Conservation (phyloP, 2,797 vertebrate genomes). For the Hyperoplus lanceolatus region DNA sequence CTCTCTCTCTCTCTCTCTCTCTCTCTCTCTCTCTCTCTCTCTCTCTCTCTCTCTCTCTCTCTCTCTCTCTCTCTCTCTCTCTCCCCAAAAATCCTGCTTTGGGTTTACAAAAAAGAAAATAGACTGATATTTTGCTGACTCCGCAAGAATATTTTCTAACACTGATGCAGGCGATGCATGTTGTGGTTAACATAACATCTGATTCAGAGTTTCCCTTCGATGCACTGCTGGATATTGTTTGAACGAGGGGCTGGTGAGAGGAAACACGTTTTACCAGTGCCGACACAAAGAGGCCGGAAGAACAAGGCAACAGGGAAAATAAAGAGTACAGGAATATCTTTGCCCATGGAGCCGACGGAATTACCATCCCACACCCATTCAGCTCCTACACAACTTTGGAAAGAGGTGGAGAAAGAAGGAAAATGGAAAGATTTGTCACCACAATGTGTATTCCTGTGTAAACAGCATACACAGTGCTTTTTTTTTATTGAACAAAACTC, state of each 20-base stretch:
- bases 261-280: conserved; percentile 55
- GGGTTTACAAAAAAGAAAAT: conserved; percentile 54
- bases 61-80: no score
- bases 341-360: conserved; percentile 32
- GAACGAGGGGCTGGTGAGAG: conserved; percentile 57
- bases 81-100: conserved; percentile 72
- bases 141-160: conserved; percentile 88
- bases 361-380: conserved; percentile 48
- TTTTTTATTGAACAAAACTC: conserved; percentile 45
- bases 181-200: conserved; percentile 81
- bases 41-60: no score
- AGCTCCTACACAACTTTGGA: conserved; percentile 44
- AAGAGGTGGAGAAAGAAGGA: conserved; percentile 49
- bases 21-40: no score
- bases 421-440: conserved; percentile 52
- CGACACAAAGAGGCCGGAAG: conserved; percentile 63
- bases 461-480: conserved; percentile 37
- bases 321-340: conserved; percentile 64
- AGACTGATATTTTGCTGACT: conserved; percentile 87
- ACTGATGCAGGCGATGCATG: conserved; percentile 80
- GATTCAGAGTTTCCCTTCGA: conserved; percentile 77
- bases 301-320: conserved; percentile 59
- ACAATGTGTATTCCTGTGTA: conserved; percentile 48
- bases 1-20: no score
- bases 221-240: conserved; percentile 70